Evolutionary conservation across 2,888 invertebrate species (phyloP), one percentile per base, ranked within the genome.

Genomic region (Heliconius sara): DNA sequence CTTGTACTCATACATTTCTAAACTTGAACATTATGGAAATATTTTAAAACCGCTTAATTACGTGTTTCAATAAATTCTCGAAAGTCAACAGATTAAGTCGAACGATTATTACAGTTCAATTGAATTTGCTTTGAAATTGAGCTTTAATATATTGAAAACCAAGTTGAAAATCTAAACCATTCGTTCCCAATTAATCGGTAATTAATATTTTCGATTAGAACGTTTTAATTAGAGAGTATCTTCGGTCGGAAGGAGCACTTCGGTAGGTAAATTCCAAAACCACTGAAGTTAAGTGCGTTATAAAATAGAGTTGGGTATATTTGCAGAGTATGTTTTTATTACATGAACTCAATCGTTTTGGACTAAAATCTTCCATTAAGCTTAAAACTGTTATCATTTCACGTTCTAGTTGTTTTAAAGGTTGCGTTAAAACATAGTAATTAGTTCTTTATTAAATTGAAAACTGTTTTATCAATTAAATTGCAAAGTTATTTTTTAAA

Each of bases 141-240:
- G 57, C 76, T 63, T 63, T 71, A 77, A 47, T 13, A 3, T 13
- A 3, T 6, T 47, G 12, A 16, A 27, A 47, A 65, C 34, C 63
- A 47, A 65, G 63, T 30, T 71, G 63, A 63, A 30, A 77, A 47
- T 77, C 9, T 22, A 47, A 47, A 63, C 16, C 19, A 13, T 13
- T n/a, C 63, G 66, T 60, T 75, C 68, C 79, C 77, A 81, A 79
- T 81, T 81, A 77, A 79, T 81, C 79, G 77, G 73, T 79, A 79
- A 71, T 81, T 77, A 80, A 77, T 74, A 79, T 77, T 79, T 74
- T 81, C 70, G 77, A 81, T 79, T 79, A 77, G 79, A 71, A 75
- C 74, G 74, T 71, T 79, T 81, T 81, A 81, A 81, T 81, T 77
- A 71, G 74, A 39, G 71, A 73, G 30, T 68, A 52, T 77, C 70